Base-by-base conservation (phyloP, 1,140 invertebrate genomes). In the Penaeus vannamei region DNA sequence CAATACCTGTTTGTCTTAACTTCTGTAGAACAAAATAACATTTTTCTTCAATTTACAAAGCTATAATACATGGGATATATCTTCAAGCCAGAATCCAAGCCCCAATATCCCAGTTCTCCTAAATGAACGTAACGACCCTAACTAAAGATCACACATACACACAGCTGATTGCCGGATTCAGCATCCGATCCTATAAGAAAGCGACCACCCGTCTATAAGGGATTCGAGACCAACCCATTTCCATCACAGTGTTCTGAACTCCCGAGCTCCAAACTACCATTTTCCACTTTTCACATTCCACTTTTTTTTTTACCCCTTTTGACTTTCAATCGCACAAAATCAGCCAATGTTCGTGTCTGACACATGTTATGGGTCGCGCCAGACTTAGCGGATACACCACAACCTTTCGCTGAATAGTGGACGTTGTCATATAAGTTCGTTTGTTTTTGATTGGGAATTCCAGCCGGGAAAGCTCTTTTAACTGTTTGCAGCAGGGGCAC, bases 301-400 rank as follows among this genome's bases (percentile, higher is more conserved):
- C 29, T 60, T 60, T 60, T 60, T 46, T 19, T 42, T 42, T 42
- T 42, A 66, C 83, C 62, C 36, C 83, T 36, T 84, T 69, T 69
- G 83, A 66, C 62, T 84, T 64, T 69, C 83, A 84, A 84, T 84
- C 83, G 29, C 32, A 84, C 32, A 64, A 84, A 84, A 84, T 69
- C 83, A 84, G 83, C 83, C 83, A 69, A 42, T 66, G 61, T 69
- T 69, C 22, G 26, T 36, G 61, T 64, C 29, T 23, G 62, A 46
- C 83, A 64, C 60, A 84, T 42, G 60, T 84, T 81, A 81, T 81
- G 46, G 79, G 46, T 17, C 46, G 46, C 23, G n/a, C 22, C 36
- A 53, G 53, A 53, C 53, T 53, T 53, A 53, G 53, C 53, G 53
- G 53, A 53, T 53, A 10, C 53, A 53, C 53, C 53, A 53, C 53